These are phyloP conservation scores for Euphonia xanthogaster DNA, from an alignment of 2,797 vertebrate genomes.

Conservation along the genomic window DNA sequence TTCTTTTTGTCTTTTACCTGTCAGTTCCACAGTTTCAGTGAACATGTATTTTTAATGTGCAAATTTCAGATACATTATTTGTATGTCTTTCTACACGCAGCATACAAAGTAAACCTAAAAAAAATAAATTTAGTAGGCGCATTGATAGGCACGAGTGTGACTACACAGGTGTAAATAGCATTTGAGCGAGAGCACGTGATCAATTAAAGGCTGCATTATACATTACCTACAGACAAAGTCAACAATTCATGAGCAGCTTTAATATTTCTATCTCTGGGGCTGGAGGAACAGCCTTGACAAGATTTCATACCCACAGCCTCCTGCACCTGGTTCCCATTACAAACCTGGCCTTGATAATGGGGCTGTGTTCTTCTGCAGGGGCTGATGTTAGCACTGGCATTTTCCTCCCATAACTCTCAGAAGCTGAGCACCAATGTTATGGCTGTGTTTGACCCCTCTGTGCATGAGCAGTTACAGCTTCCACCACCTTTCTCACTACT, in stretches of 20 bases:
- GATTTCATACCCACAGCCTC: slow-evolving; percentile 15
- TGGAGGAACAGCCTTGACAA: slow-evolving; percentile 14
- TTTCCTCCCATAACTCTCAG: slow-evolving; percentile 20
- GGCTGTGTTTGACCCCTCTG: not conserved
- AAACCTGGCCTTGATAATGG: slow-evolving; percentile 19
- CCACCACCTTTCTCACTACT: not conserved
- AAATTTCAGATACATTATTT: slow-evolving; percentile 51
- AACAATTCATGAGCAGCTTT: not conserved
- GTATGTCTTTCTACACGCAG: not conserved
- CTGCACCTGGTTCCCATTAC: slow-evolving; percentile 58
- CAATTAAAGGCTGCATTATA: not conserved
- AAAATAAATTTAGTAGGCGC: not conserved
- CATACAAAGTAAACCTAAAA: not conserved
- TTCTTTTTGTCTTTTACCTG: slow-evolving; percentile 43
- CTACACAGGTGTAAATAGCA: not conserved
- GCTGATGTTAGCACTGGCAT: not conserved
- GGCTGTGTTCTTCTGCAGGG: slow-evolving; percentile 9
- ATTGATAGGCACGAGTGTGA: not conserved
- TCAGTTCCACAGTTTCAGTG: slow-evolving; percentile 6
- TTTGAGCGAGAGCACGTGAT: not conserved
- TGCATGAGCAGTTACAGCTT: not conserved
- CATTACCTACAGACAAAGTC: not conserved
- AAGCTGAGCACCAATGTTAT: not conserved
- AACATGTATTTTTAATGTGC: slow-evolving; percentile 51
- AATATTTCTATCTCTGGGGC: not conserved